Conservation (phyloP, 2,797 vertebrate genomes). For the Delichon dasypus region DNA sequence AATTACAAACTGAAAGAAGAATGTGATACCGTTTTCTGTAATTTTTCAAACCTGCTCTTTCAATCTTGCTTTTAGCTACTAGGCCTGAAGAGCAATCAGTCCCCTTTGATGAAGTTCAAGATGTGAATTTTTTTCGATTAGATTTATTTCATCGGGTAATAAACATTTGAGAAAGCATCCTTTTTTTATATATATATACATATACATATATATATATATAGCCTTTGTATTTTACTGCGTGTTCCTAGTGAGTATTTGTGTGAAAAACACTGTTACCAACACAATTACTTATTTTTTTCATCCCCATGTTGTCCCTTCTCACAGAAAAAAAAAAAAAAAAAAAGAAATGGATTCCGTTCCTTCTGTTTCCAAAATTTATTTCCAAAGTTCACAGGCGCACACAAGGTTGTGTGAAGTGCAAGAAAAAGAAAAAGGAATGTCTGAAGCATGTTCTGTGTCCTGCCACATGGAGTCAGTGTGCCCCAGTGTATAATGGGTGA, state of each 20-base stretch:
- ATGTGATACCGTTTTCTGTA: constrained; percentile 16
- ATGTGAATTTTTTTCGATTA: constrained; percentile 59
- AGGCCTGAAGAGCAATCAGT: constrained; percentile 37
- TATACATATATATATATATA: neutral
- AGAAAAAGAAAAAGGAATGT: neutral
- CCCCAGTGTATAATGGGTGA: neutral
- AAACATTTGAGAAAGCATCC: constrained; percentile 63
- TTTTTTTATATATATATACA: constrained; percentile 48
- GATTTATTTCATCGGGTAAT: constrained; percentile 53
- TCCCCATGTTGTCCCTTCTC: neutral
- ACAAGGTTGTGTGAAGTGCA: neutral
- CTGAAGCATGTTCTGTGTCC: neutral
- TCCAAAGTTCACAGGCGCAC: neutral
- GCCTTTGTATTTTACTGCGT: constrained; percentile 53
- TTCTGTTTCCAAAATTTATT: neutral
- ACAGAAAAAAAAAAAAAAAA: neutral
- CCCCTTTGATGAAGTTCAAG: constrained; percentile 49
- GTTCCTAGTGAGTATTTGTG: constrained; percentile 43
- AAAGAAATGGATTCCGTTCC: neutral
- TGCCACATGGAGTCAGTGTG: constrained; percentile 57
- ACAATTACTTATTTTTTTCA: neutral
- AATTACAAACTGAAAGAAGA: neutral
- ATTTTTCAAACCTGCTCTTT: constrained; percentile 50
- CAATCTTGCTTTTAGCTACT: constrained; percentile 37
- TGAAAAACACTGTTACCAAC: neutral